phyloP scores from a whole-genome alignment of 2,113 vertebrate species.

The Cyanoderma ruficeps region DNA sequence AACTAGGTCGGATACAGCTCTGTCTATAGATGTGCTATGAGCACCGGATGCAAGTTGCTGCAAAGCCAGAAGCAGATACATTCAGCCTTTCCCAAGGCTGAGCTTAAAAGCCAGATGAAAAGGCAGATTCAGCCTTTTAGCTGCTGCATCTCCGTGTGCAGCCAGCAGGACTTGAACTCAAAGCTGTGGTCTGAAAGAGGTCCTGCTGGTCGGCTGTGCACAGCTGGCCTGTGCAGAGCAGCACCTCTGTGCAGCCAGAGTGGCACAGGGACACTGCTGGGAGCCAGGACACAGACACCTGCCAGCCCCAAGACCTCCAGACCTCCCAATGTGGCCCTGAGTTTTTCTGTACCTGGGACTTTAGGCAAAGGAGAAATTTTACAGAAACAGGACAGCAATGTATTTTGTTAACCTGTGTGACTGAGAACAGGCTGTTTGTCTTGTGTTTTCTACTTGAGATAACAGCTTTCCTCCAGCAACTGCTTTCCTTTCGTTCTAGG shows the following conservation, averaged over 20 bases:
- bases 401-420: neutral
- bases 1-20: neutral
- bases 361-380: neutral
- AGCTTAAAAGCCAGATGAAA: neutral
- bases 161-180: neutral
- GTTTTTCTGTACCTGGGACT: neutral
- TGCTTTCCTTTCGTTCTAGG: neutral
- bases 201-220: fast-evolving
- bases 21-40: neutral
- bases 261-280: neutral
- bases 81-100: neutral
- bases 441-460: neutral
- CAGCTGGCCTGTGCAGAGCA: fast-evolving
- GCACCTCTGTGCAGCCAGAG: neutral
- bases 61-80: neutral
- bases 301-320: neutral
- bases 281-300: neutral
- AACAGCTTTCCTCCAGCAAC: neutral
- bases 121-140: neutral
- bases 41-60: fast-evolving
- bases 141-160: neutral
- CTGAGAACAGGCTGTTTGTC: neutral
- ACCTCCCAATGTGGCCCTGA: neutral
- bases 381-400: neutral
- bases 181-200: neutral